Conservation (phyloP, 2,113 vertebrate genomes). For the Proteles cristata region DNA sequence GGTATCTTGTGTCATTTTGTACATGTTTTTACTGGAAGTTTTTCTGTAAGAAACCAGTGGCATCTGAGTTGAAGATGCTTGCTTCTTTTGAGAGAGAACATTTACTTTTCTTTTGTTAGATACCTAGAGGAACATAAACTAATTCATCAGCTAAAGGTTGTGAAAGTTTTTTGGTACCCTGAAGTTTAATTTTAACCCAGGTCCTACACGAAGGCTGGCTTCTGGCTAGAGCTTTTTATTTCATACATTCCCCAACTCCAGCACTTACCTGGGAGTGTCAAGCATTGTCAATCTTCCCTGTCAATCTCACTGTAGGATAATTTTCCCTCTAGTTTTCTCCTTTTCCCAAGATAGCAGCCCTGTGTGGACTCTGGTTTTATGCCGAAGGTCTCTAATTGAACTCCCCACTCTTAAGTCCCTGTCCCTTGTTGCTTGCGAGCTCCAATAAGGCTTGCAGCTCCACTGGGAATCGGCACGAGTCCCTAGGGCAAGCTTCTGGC, state of each 20-base stretch:
- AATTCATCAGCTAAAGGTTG: background rate
- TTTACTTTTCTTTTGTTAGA: background rate
- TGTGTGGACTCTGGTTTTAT: background rate
- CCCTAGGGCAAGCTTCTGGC: background rate
- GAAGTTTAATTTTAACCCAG: background rate
- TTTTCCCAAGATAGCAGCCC: background rate
- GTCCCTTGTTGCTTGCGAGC: background rate
- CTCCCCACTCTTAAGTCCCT: background rate
- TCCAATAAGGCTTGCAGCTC: background rate
- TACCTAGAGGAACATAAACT: background rate
- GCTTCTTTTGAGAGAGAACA: background rate
- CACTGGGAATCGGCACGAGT: background rate
- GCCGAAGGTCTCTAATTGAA: background rate
- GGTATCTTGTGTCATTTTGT: background rate
- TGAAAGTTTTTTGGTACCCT: background rate
- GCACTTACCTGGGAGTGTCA: background rate
- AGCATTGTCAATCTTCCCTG: background rate
- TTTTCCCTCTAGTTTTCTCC: background rate
- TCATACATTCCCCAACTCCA: background rate
- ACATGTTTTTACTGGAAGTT: background rate
- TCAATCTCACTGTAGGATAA: background rate
- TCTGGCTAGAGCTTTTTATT: background rate
- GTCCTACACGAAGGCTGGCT: background rate
- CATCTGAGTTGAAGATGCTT: background rate
- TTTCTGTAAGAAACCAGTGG: background rate